Conservation (phyloP, 2,888 invertebrate genomes). For the Synergus laeviventris region DNA sequence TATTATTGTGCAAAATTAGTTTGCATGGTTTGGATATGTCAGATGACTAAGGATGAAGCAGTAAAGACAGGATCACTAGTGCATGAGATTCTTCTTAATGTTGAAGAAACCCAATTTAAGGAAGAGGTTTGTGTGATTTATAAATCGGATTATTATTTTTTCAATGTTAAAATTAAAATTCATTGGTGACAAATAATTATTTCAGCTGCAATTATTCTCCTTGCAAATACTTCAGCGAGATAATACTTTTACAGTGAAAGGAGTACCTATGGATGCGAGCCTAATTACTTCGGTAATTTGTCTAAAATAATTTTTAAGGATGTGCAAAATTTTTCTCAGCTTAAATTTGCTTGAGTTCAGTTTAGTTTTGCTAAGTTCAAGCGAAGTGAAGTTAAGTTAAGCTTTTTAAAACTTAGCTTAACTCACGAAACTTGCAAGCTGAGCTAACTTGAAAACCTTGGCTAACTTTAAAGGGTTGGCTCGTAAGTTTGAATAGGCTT, state of each 20-base stretch:
- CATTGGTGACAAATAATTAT: neutral
- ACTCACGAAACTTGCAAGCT: too few relatives aligned
- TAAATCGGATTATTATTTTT: neutral
- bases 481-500: too few relatives aligned
- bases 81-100: conserved; percentile 61
- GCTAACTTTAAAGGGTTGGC: too few relatives aligned
- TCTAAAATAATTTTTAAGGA: too few relatives aligned
- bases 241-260: conserved; percentile 62
- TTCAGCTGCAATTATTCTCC: conserved; percentile 64
- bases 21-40: conserved; percentile 61
- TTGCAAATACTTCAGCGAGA: conserved; percentile 64
- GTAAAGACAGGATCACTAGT: conserved; percentile 58
- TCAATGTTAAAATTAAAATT: neutral
- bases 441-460: too few relatives aligned
- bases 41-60: conserved; percentile 62
- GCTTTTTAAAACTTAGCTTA: too few relatives aligned
- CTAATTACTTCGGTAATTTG: conserved; percentile 60
- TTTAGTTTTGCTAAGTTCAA: too few relatives aligned
- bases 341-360: too few relatives aligned
- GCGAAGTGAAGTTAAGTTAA: too few relatives aligned
- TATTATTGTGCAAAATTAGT: conserved; percentile 62
- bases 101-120: conserved; percentile 57
- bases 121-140: conserved; percentile 57
- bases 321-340: too few relatives aligned
- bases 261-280: conserved; percentile 59